A percentile compares a stretch with the other conserved stretches of the same genome.
Conservation (phyloP, 2,113 vertebrate genomes). For the Chitala chitala region DNA sequence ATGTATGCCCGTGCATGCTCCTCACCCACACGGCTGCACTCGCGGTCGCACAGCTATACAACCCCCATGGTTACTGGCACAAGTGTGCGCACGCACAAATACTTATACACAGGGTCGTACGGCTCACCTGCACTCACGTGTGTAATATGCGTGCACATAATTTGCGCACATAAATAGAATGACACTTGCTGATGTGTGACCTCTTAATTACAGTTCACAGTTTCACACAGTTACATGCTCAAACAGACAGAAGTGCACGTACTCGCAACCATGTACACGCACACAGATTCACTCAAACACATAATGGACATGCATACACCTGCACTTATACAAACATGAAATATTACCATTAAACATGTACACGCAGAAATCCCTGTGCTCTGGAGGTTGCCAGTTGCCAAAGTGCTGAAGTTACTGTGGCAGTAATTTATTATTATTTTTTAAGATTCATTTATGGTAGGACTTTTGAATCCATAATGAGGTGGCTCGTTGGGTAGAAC, state of each 20-base stretch:
- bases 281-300: not conserved
- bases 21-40: conserved; percentile 20
- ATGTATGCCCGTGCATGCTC: not conserved
- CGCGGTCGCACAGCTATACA: not conserved
- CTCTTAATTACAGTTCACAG: no score
- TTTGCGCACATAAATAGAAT: no score
- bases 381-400: not conserved
- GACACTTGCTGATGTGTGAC: no score
- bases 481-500: no score
- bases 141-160: no score
- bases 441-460: no score
- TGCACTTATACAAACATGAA: not conserved
- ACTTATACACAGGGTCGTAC: no score
- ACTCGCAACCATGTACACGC: not conserved
- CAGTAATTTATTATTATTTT: no score
- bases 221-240: not conserved
- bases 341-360: not conserved
- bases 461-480: no score
- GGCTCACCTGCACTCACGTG: no score
- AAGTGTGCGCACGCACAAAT: no score
- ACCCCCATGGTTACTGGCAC: not conserved
- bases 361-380: not conserved
- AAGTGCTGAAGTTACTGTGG: no score
- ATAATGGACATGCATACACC: not conserved
- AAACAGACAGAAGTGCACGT: not conserved